These are phyloP conservation scores for Falco naumanni DNA, from an alignment of 2,797 vertebrate genomes.

Conservation along the genomic window DNA sequence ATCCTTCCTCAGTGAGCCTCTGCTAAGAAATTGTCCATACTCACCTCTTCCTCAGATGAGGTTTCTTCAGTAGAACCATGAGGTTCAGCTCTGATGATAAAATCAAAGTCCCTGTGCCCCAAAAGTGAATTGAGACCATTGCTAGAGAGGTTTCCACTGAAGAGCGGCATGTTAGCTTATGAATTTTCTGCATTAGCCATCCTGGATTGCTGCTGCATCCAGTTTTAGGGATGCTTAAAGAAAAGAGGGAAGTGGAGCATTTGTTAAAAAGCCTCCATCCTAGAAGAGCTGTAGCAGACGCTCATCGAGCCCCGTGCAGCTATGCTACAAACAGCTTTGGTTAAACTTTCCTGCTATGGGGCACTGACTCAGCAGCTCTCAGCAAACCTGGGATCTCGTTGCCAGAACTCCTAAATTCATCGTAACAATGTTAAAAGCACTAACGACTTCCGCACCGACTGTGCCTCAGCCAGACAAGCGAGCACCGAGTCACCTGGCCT, in stretches of 20 bases:
- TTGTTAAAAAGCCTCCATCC: neutral
- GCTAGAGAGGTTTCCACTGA: neutral
- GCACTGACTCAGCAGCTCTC: neutral
- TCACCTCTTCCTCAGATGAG: neutral
- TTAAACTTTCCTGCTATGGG: neutral
- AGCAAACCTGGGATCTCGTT: neutral
- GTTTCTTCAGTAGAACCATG: neutral
- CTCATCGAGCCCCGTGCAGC: neutral
- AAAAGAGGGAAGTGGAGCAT: neutral
- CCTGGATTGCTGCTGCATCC: neutral
- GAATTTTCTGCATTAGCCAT: neutral
- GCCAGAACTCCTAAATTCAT: neutral
- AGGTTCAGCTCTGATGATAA: neutral
- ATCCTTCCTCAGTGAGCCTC: neutral
- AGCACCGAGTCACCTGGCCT: neutral
- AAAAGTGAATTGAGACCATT: neutral
- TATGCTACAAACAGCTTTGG: neutral
- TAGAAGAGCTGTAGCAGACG: neutral
- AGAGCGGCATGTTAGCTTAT: neutral
- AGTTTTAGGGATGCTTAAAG: neutral
- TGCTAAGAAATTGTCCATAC: neutral
- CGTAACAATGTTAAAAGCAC: rapidly evolving
- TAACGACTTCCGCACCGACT: rapidly evolving
- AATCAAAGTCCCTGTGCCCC: neutral
- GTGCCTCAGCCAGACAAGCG: neutral